Conservation (phyloP, 2,888 invertebrate genomes). For the Tineola bisselliella region DNA sequence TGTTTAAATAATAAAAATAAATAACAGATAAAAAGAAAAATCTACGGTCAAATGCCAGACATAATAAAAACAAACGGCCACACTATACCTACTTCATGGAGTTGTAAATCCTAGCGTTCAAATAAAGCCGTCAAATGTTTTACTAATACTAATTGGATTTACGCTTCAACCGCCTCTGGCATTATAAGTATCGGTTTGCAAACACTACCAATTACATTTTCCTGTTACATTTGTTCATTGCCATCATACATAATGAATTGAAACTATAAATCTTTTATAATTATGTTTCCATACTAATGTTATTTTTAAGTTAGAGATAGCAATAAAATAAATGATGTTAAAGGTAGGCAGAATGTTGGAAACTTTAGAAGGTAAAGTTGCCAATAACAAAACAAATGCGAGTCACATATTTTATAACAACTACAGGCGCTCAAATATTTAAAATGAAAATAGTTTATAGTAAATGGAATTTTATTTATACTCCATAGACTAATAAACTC, state of each 20-base stretch:
- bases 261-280: not conserved
- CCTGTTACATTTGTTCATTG: not conserved
- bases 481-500: not conserved
- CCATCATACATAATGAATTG: not conserved
- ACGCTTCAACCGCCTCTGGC: slow-evolving; percentile 17
- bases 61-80: too few species aligned
- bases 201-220: slow-evolving; percentile 2
- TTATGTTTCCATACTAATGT: not conserved
- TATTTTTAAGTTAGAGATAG: not conserved
- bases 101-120: slow-evolving; percentile 13
- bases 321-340: too few species aligned
- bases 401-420: too few species aligned
- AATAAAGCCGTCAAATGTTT: slow-evolving; percentile 29
- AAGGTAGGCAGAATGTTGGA: too few species aligned
- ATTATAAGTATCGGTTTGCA: not conserved
- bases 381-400: too few species aligned
- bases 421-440: too few species aligned
- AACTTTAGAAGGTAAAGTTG: too few species aligned
- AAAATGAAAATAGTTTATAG: too few species aligned
- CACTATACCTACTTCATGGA: not conserved
- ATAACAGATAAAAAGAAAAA: not conserved
- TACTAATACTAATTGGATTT: slow-evolving; percentile 27
- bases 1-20: too few species aligned
- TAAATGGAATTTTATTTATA: too few species aligned
- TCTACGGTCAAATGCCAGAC: not conserved